Percentiles rank a stretch among this genome's conserved stretches.
Conservation (phyloP, 1,140 invertebrate genomes). For the Acromyrmex charruanus region DNA sequence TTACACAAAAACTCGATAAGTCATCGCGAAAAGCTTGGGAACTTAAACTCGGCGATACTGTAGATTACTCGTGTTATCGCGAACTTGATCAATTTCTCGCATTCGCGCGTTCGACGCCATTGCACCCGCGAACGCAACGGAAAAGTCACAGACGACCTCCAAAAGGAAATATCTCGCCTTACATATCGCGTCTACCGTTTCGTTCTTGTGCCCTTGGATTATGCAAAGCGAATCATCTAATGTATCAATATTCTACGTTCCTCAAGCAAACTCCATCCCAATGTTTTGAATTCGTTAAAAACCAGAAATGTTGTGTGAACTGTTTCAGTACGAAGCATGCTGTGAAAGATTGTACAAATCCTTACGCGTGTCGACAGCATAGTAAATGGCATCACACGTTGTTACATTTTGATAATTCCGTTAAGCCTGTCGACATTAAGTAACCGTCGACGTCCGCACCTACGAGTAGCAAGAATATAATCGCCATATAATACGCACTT, state of each 20-base stretch:
- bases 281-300: not conserved
- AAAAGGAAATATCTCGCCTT: not conserved
- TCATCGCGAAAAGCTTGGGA: not conserved
- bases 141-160: too few relatives aligned
- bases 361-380: not conserved
- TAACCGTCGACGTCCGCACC: not conserved
- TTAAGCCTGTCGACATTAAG: not conserved
- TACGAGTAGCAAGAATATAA: too few relatives aligned
- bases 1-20: not conserved
- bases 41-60: not conserved
- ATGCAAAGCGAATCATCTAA: not conserved
- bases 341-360: not conserved
- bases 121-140: too few relatives aligned
- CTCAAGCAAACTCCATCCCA: not conserved
- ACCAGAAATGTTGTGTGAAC: too few relatives aligned
- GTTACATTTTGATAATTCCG: not conserved
- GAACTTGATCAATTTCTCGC: too few relatives aligned
- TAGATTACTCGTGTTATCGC: too few relatives aligned
- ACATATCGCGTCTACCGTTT: not conserved
- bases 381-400: not conserved
- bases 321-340: not conserved
- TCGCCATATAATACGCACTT: not conserved
- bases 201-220: not conserved
- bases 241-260: not conserved
- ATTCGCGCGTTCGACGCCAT: too few relatives aligned